Percentiles rank a stretch among this genome's conserved stretches.
Conservation (phyloP, 1,140 invertebrate genomes). For the Pectinophora gossypiella region DNA sequence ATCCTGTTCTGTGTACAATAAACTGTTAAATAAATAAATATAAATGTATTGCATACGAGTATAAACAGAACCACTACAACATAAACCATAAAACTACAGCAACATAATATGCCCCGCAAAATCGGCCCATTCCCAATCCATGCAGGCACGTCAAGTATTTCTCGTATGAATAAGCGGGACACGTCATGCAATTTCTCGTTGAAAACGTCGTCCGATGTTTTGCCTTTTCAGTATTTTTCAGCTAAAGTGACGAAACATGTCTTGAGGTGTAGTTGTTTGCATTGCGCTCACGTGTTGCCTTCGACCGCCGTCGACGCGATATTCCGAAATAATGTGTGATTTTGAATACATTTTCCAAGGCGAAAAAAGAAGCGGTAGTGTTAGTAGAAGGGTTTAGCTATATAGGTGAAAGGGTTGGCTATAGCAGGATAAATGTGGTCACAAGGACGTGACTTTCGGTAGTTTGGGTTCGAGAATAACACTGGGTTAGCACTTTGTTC, state of each 20-base stretch:
- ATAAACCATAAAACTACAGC: too few relatives aligned
- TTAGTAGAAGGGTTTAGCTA: not conserved
- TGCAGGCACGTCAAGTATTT: not conserved
- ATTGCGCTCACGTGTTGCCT: constrained; percentile 28
- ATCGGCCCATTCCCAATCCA: not conserved
- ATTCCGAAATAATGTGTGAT: constrained; percentile 36
- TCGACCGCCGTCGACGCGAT: constrained; percentile 28
- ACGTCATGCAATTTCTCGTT: not conserved
- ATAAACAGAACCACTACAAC: too few relatives aligned
- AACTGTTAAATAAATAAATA: too few relatives aligned
- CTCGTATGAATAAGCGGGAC: not conserved
- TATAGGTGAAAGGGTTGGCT: too few relatives aligned
- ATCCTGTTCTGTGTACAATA: too few relatives aligned
- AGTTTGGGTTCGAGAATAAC: too few relatives aligned
- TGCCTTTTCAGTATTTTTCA: constrained; percentile 18
- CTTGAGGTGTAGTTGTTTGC: constrained; percentile 25
- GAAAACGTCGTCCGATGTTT: constrained; percentile 11
- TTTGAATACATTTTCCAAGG: constrained; percentile 24
- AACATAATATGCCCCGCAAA: not conserved
- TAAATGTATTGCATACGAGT: too few relatives aligned
- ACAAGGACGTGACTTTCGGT: too few relatives aligned
- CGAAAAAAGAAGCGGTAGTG: constrained; percentile 15
- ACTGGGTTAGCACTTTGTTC: too few relatives aligned
- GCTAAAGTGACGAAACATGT: constrained; percentile 46
- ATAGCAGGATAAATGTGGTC: too few relatives aligned